Percentiles rank a stretch among this genome's conserved stretches.
phyloP scores from a whole-genome alignment of 2,888 invertebrate species.

The Drosophila dives region DNA sequence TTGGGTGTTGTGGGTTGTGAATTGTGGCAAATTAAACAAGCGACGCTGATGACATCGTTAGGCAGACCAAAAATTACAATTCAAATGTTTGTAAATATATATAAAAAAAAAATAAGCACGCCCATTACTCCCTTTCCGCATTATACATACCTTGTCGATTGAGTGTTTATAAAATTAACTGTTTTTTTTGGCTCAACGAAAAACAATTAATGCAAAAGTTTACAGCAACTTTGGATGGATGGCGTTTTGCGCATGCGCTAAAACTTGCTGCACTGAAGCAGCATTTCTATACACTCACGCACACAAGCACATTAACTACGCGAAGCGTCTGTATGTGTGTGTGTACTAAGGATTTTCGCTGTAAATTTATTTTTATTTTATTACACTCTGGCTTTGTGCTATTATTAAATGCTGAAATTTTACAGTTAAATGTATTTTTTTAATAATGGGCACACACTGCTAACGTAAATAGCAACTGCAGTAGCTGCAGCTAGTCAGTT shows the following conservation, averaged over 20 bases:
- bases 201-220: slow-evolving; percentile 73
- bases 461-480: slow-evolving; percentile 9
- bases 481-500: slow-evolving; percentile 38
- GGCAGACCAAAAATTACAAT: slow-evolving; percentile 15
- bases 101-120: slow-evolving; percentile 37
- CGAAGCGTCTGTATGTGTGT: slow-evolving; percentile 34
- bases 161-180: slow-evolving; percentile 42
- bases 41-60: slow-evolving; percentile 52
- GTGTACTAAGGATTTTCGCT: slow-evolving; percentile 71
- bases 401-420: slow-evolving; percentile 12
- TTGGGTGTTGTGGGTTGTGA: slow-evolving; percentile 12
- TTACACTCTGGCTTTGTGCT: slow-evolving; percentile 43
- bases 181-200: slow-evolving; percentile 42
- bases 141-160: slow-evolving; percentile 54
- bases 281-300: slow-evolving; percentile 61
- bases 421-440: slow-evolving; percentile 8
- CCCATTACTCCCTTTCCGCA: background rate
- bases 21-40: slow-evolving; percentile 42
- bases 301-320: slow-evolving; percentile 44
- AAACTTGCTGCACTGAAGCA: slow-evolving; percentile 62
- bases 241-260: slow-evolving; percentile 68
- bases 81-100: slow-evolving; percentile 42
- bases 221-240: slow-evolving; percentile 32
- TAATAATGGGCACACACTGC: slow-evolving; percentile 30
- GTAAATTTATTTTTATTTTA: slow-evolving; percentile 72